Evolutionary conservation across 2,888 invertebrate genomes (phyloP), one percentile per base, ranked within the genome.

Genomic region (Parthenolecanium corni): DNA sequence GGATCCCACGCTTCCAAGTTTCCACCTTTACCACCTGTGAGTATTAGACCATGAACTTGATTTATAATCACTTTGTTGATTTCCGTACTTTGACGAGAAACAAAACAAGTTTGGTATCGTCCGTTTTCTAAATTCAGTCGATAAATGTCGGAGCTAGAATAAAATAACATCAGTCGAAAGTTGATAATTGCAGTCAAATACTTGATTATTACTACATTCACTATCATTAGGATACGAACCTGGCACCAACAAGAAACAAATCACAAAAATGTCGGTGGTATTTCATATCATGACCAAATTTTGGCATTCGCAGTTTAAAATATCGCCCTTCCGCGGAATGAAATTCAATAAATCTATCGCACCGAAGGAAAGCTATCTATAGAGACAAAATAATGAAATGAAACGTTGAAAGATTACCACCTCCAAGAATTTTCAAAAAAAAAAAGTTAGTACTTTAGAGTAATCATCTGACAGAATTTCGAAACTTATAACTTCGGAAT

Each of bases 1-100:
- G 94, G 92, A 76, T 98, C 98, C 94, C 94, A 98, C 3, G 94
- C 94, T 74, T 98, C 96, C 0, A 99, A 82, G 69, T 83, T 84
- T 0, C 97, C 97, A 72, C 92, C 89, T 69, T 85, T 83, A 12
- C 92, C 89, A 11, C 96, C 96, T 69, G 86, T 82, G 56, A 86
- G 76, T 20, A 98, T 75, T 54, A 98, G 77, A 68, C 95, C 83
- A 79, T 97, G 95, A 58, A 83, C 82, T 0, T 88, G 84, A 77
- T 92, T 96, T 12, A 96, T 82, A 67, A 82, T 80, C 72, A 91
- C 89, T 70, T 86, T 86, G 72, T 92, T 93, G 21, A 70, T 65
- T 66, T 69, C 69, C 40, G 66, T 57, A 2, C 63, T 64, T 16
- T 86, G 83, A 66, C 84, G 83, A 2, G 90, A 85, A 64, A 79